A percentile compares a stretch with the other conserved stretches of the same genome.
phyloP scores from a whole-genome alignment of 2,113 vertebrate species.

The Meleagris gallopavo region DNA sequence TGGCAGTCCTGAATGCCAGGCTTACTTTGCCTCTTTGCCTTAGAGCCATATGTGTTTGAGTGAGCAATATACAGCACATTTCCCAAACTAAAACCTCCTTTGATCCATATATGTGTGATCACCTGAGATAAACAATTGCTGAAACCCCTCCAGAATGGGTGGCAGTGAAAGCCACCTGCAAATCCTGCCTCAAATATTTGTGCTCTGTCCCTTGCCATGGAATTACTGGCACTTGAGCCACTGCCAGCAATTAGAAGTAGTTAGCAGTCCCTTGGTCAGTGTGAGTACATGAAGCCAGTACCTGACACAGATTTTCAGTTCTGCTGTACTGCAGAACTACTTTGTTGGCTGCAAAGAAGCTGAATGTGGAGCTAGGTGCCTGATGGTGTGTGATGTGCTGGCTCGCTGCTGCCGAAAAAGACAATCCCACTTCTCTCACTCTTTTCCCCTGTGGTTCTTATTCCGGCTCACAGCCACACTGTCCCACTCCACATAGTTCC shows the following conservation, averaged over 20 bases:
- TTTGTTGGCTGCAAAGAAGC: neutral
- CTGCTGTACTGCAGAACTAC: neutral
- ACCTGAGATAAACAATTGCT: neutral
- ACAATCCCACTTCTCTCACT: neutral
- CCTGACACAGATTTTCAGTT: neutral
- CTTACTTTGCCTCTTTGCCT: neutral
- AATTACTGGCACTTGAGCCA: neutral
- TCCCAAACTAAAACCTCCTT: neutral
- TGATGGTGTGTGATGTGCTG: neutral
- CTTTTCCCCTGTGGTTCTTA: neutral
- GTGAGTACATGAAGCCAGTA: neutral
- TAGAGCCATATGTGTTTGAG: neutral
- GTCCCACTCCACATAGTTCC: neutral
- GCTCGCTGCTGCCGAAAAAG: neutral
- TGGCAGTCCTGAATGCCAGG: neutral
- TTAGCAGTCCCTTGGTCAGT: neutral
- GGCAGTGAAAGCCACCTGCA: neutral
- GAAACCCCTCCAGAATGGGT: neutral
- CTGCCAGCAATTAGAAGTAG: neutral
- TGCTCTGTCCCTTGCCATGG: neutral
- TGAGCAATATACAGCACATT: accelerated
- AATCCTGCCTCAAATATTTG: neutral
- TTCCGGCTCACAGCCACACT: neutral
- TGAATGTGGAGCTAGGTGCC: neutral
- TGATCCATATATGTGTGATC: neutral